Conservation (phyloP, 2,797 vertebrate species). For the Sandelia bainsii region DNA sequence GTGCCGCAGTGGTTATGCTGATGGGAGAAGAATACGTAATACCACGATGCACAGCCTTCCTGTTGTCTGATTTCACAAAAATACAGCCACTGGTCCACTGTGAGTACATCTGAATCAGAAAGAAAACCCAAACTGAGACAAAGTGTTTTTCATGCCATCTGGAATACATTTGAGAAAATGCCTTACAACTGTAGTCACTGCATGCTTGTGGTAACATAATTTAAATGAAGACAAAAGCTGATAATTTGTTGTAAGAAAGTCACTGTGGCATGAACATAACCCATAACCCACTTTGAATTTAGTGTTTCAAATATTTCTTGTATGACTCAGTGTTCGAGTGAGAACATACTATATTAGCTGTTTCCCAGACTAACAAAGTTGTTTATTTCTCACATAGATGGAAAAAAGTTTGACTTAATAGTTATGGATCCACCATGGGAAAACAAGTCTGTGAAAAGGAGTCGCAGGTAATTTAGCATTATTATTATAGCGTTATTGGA, state of each 20-base stretch:
- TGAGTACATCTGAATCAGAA: conserved; percentile 79
- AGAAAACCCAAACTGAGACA: not conserved
- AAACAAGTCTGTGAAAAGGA: conserved; percentile 98
- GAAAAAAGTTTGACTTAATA: conserved; percentile 89
- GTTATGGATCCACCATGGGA: conserved; percentile 97
- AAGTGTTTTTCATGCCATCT: not conserved
- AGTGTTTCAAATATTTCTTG: not conserved
- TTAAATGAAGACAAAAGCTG: not conserved
- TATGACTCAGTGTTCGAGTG: conserved; percentile 1
- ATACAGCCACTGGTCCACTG: conserved; percentile 89
- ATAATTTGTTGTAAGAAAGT: too few species aligned
- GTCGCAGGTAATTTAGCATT: conserved; percentile 85
- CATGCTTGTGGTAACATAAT: not conserved
- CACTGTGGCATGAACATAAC: not conserved
- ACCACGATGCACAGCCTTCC: conserved; percentile 89
- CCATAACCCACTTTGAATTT: not conserved
- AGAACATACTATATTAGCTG: not conserved
- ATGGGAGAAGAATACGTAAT: conserved; percentile 93
- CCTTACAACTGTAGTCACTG: not conserved
- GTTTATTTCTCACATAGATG: conserved; percentile 79
- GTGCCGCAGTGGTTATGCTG: conserved; percentile 81
- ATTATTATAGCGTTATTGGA: not conserved
- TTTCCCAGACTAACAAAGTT: conserved; percentile 25
- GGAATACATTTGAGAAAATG: not conserved
- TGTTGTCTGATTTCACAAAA: conserved; percentile 92